Evolutionary conservation across 2,113 vertebrate genomes (phyloP).

Genomic region (Dasyprocta punctata): DNA sequence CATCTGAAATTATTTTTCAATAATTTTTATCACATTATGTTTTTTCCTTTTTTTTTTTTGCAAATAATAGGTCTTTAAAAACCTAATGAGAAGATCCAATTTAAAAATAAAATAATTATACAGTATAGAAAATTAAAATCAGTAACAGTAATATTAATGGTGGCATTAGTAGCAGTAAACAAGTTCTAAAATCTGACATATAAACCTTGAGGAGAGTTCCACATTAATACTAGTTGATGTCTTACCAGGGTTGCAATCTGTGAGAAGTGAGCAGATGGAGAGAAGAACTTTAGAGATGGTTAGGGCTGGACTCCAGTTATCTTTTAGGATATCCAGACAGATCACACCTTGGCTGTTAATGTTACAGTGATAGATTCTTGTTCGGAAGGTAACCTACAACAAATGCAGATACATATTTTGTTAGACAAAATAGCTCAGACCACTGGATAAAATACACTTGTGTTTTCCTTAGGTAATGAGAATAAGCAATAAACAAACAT

Average conservation of each 20-base stretch:
- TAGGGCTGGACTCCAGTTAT: conserved; percentile 98
- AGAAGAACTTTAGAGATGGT: conserved; percentile 98
- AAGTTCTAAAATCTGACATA: not conserved
- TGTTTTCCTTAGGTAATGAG: conserved; percentile 1
- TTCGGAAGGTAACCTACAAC: conserved; percentile 95
- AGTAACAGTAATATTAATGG: not conserved
- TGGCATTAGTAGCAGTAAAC: not conserved
- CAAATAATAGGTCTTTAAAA: conserved; percentile 51
- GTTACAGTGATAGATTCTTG: conserved; percentile 98
- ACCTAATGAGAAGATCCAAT: conserved; percentile 4
- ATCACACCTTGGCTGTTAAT: conserved; percentile 99
- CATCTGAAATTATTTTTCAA: conserved; percentile 69
- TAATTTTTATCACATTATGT: conserved; percentile 28
- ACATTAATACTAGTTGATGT: rapidly evolving
- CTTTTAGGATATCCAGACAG: conserved; percentile 98
- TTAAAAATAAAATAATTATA: conserved; percentile 21
- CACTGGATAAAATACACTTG: not conserved
- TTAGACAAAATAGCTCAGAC: not conserved
- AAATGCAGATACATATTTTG: conserved; percentile 35
- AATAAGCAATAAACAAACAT: conserved; percentile 8
- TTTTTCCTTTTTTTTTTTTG: not conserved
- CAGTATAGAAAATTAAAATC: conserved; percentile 23
- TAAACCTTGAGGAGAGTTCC: not conserved
- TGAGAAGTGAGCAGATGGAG: conserved; percentile 98
- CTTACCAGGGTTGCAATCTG: conserved; percentile 98